phyloP scores from a whole-genome alignment of 2,113 vertebrate species.

The Synchiropus splendidus region DNA sequence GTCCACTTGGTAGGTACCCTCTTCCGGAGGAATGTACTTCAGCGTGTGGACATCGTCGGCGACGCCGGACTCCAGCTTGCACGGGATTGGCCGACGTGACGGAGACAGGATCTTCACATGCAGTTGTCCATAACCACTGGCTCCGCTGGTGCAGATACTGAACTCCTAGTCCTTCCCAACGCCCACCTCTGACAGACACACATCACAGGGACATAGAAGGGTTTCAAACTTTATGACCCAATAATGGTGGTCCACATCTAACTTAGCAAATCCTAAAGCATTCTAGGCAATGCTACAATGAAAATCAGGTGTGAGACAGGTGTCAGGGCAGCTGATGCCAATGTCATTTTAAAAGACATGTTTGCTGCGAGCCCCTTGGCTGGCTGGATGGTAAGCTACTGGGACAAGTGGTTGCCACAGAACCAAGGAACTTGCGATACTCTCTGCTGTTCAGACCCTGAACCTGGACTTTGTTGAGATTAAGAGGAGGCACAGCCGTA shows the following conservation, averaged over 20 bases:
- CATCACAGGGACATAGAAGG: background rate
- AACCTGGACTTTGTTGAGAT: conserved; percentile 80
- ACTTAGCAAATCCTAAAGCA: no score
- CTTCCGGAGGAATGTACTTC: conserved; percentile 80
- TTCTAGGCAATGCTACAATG: no score
- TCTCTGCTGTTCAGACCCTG: conserved; percentile 83
- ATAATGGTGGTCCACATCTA: no score
- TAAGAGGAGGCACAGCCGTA: conserved; percentile 74
- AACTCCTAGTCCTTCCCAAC: conserved; percentile 85
- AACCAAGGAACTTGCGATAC: conserved; percentile 41
- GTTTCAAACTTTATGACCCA: no score
- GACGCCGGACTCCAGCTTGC: conserved; percentile 73
- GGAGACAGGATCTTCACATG: conserved; percentile 83
- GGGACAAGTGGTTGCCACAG: background rate
- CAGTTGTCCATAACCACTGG: conserved; percentile 80
- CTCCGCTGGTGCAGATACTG: conserved; percentile 70
- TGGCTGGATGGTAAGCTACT: no score
- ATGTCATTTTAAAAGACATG: no score
- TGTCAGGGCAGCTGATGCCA: no score
- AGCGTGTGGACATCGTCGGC: conserved; percentile 70
- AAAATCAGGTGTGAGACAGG: no score
- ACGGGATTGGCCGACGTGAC: conserved; percentile 78
- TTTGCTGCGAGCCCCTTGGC: no score
- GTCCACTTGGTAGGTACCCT: conserved; percentile 82
- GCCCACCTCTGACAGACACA: conserved; percentile 70